These are phyloP conservation scores for Caenorhabditis zanzibari DNA, from an alignment of 2,888 invertebrate genomes.

Conservation along the genomic window DNA sequence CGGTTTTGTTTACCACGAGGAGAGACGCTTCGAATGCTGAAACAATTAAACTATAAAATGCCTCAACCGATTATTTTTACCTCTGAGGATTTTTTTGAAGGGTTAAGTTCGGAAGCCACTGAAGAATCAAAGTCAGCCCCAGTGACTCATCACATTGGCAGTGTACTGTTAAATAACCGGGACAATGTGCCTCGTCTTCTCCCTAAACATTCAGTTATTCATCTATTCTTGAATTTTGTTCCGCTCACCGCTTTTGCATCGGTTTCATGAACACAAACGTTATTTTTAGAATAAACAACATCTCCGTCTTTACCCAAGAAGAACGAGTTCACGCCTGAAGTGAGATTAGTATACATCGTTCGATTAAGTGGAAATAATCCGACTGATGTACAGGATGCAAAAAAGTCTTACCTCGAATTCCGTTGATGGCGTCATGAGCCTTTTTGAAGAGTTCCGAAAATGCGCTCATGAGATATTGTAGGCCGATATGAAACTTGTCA, in stretches of 20 bases:
- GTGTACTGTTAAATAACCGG: slow-evolving; percentile 93
- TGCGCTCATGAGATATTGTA: slow-evolving; percentile 57
- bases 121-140: slow-evolving; percentile 90
- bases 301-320: slow-evolving; percentile 85
- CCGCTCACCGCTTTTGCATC: slow-evolving; percentile 62
- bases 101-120: slow-evolving; percentile 96
- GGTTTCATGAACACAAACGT: slow-evolving; percentile 97
- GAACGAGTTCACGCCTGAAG: slow-evolving; percentile 78
- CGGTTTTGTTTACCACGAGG: slow-evolving; percentile 70
- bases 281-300: slow-evolving; percentile 89
- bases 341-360: neutral
- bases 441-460: slow-evolving; percentile 79
- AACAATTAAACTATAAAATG: slow-evolving; percentile 16
- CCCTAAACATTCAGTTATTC: slow-evolving; percentile 84
- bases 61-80: slow-evolving; percentile 49
- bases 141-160: slow-evolving; percentile 85
- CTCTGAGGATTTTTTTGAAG: slow-evolving; percentile 91
- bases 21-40: slow-evolving; percentile 81
- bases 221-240: neutral
- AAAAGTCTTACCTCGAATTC: slow-evolving; percentile 74
- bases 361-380: slow-evolving; percentile 12
- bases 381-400: neutral
- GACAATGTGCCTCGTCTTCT: slow-evolving; percentile 88
- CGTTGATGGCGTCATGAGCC: slow-evolving; percentile 80
- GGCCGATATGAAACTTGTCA: neutral